phyloP scores from a whole-genome alignment of 2,888 invertebrate genomes.

The Arge pagana region DNA sequence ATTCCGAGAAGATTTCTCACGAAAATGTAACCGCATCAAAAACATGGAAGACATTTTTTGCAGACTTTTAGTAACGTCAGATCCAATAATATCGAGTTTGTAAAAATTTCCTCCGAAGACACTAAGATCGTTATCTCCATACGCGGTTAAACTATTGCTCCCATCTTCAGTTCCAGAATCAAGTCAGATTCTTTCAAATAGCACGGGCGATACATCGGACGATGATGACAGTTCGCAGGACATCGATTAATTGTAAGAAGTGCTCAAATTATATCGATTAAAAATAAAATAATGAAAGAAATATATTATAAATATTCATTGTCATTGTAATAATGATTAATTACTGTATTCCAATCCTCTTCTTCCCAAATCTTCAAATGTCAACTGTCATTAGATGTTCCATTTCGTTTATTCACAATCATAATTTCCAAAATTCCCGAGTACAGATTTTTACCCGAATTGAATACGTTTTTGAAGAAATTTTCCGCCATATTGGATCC shows the following conservation, averaged over 20 bases:
- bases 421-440: neutral
- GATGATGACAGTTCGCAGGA: too few species aligned
- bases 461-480: neutral
- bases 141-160: neutral
- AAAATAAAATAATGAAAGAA: too few species aligned
- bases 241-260: too few species aligned
- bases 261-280: too few species aligned
- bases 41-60: conserved; percentile 34
- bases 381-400: neutral
- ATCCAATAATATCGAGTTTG: conserved; percentile 33
- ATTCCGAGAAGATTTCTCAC: conserved; percentile 33
- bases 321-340: neutral
- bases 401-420: conserved; percentile 1
- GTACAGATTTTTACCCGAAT: neutral
- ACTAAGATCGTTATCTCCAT: neutral
- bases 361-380: too few species aligned
- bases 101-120: conserved; percentile 14
- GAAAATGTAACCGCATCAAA: conserved; percentile 33
- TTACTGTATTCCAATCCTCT: neutral
- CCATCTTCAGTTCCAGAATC: too few species aligned
- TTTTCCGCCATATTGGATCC: neutral
- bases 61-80: conserved; percentile 35
- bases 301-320: too few species aligned
- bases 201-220: too few species aligned
- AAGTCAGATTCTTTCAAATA: too few species aligned